Conservation (phyloP, 1,140 invertebrate genomes). For the Hyphantria cunea region DNA sequence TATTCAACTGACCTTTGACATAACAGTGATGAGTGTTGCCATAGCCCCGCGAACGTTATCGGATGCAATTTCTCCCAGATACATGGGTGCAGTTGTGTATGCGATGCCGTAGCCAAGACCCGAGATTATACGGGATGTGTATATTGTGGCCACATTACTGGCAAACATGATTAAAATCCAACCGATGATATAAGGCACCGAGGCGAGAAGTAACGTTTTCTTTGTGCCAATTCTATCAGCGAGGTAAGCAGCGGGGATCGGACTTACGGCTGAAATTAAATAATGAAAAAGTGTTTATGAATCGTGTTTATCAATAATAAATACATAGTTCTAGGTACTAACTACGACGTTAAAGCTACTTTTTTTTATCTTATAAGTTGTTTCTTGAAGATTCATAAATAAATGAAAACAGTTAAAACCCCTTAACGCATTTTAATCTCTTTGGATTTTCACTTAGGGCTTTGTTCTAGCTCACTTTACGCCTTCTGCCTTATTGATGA, state of each 20-base stretch:
- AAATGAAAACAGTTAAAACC: too few species aligned
- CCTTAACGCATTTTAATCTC: too few species aligned
- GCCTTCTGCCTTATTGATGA: too few species aligned
- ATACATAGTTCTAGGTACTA: too few species aligned
- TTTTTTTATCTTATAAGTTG: too few species aligned
- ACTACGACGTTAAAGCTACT: too few species aligned
- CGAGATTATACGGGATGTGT: slow-evolving; percentile 80
- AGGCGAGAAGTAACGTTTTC: slow-evolving; percentile 83
- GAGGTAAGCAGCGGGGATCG: slow-evolving; percentile 74
- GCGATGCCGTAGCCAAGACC: slow-evolving; percentile 87
- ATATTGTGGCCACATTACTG: slow-evolving; percentile 77
- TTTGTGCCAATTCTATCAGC: slow-evolving; percentile 86
- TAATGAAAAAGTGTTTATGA: slow-evolving; percentile 1
- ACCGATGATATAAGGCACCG: slow-evolving; percentile 84
- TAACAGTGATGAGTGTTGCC: slow-evolving; percentile 86
- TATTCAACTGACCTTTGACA: slow-evolving; percentile 72
- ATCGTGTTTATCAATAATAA: background rate
- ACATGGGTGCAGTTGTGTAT: slow-evolving; percentile 85
- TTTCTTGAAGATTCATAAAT: too few species aligned
- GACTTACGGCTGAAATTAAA: slow-evolving; percentile 66
- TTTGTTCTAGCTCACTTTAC: too few species aligned
- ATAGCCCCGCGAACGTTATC: slow-evolving; percentile 86
- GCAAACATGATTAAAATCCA: slow-evolving; percentile 85
- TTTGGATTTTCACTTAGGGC: too few species aligned
- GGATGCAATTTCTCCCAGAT: slow-evolving; percentile 86